Evolutionary conservation across 2,113 vertebrate genomes (phyloP).

Genomic region (Paedocypris sp.): DNA sequence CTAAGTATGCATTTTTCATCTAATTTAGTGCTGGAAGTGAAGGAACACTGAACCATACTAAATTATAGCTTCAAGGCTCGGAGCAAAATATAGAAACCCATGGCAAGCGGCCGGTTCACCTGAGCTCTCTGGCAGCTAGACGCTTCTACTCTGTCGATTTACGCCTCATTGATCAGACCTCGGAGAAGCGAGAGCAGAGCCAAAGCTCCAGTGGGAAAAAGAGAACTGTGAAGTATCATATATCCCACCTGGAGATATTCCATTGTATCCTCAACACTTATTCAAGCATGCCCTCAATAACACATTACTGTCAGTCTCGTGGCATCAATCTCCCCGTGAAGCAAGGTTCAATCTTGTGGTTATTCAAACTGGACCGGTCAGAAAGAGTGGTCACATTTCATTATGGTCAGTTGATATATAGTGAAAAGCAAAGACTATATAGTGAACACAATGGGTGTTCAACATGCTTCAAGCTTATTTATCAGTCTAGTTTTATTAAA

Average conservation of each 20-base stretch:
- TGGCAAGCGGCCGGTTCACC: constrained; percentile 28
- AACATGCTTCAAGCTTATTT: too few relatives aligned
- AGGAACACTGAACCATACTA: background rate
- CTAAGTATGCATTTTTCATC: too few relatives aligned
- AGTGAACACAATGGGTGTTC: background rate
- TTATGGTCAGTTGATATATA: background rate
- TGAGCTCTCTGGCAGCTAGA: constrained; percentile 22
- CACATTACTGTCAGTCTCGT: background rate
- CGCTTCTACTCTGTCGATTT: constrained; percentile 16
- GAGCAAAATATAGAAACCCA: constrained; percentile 24
- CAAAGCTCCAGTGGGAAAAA: constrained; percentile 5
- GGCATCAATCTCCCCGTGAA: background rate
- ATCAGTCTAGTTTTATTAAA: too few relatives aligned
- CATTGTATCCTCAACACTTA: background rate
- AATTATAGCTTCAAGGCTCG: background rate
- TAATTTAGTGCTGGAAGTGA: constrained; percentile 7
- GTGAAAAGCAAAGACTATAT: background rate
- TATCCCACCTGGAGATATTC: constrained; percentile 8
- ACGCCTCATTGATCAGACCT: constrained; percentile 14
- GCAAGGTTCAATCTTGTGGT: background rate
- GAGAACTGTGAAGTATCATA: background rate
- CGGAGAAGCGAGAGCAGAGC: background rate
- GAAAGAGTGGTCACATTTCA: background rate
- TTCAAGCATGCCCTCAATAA: background rate
- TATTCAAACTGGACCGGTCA: background rate